These are phyloP conservation scores for Micronycteris hirsuta DNA, from an alignment of 2,113 vertebrate species.

Conservation along the genomic window DNA sequence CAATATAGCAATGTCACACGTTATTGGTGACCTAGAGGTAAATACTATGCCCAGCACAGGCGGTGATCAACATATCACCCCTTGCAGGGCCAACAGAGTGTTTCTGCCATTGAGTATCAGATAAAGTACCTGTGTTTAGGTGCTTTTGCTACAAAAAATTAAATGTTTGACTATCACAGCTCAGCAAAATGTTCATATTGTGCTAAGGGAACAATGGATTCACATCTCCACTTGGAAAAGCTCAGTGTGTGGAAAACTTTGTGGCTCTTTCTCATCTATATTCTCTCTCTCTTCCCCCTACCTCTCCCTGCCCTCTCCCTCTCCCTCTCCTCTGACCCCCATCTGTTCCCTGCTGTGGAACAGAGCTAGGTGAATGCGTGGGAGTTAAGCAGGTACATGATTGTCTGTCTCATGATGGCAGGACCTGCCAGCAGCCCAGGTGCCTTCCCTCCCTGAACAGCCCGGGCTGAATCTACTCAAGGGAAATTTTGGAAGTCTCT, in stretches of 20 bases:
- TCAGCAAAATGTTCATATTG: background rate
- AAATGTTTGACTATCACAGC: background rate
- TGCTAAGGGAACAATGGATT: background rate
- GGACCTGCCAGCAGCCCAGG: background rate
- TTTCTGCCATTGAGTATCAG: background rate
- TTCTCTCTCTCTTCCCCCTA: background rate
- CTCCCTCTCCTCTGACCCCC: no score
- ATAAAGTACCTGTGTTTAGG: background rate
- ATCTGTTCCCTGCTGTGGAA: background rate
- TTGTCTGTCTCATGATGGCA: background rate
- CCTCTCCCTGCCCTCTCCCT: background rate
- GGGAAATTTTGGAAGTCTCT: background rate
- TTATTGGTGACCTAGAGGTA: background rate
- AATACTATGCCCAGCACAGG: background rate
- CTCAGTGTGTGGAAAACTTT: background rate
- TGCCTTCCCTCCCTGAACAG: background rate
- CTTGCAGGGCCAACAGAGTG: background rate
- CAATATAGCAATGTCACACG: background rate
- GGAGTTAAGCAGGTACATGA: background rate
- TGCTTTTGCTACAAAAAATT: background rate
- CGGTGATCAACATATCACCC: background rate
- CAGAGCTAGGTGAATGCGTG: background rate
- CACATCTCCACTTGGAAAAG: background rate
- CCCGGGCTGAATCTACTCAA: background rate
- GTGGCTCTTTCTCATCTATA: background rate